A percentile compares a stretch with the other conserved stretches of the same genome.
Conservation (phyloP, 37 sponge, comb jelly and placozoan genomes). For the Halichondria panicea region DNA sequence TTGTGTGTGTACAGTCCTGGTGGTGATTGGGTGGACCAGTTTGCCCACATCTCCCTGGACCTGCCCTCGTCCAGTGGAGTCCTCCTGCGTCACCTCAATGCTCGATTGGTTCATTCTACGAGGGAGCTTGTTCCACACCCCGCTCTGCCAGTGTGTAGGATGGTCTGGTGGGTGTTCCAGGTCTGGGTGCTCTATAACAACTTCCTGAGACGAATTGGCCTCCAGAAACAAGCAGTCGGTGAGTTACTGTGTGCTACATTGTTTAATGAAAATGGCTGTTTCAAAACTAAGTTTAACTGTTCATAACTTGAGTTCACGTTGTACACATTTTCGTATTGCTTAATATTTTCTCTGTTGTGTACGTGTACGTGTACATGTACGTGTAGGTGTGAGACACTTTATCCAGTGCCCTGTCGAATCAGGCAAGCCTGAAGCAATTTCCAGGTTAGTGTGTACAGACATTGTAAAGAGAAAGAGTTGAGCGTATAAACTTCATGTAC, state of each 20-base stretch:
- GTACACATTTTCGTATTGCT: too few relatives aligned
- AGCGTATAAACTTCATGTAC: background rate
- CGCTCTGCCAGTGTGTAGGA: conserved; percentile 23
- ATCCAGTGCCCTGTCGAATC: conserved; percentile 37
- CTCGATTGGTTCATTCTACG: conserved; percentile 37
- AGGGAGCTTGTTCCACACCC: conserved; percentile 45
- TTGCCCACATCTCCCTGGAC: conserved; percentile 63
- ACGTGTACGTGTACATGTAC: too few relatives aligned
- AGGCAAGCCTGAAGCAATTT: conserved; percentile 7
- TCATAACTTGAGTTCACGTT: too few relatives aligned
- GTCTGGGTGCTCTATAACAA: conserved; percentile 78
- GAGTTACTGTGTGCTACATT: background rate
- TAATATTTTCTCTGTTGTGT: too few relatives aligned
- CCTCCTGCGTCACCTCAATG: conserved; percentile 55
- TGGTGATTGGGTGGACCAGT: conserved; percentile 1
- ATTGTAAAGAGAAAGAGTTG: too few relatives aligned
- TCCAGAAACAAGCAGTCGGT: conserved; percentile 32
- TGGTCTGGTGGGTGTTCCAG: conserved; percentile 70
- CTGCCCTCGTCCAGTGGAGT: conserved; percentile 23
- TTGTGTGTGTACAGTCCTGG: background rate
- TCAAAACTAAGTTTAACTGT: too few relatives aligned
- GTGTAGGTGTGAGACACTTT: conserved; percentile 32
- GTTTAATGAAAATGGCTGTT: too few relatives aligned
- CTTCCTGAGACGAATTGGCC: conserved; percentile 41
- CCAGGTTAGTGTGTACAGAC: too few relatives aligned